phyloP scores from a whole-genome alignment of 2,113 vertebrate genomes.

The Channa argus region DNA sequence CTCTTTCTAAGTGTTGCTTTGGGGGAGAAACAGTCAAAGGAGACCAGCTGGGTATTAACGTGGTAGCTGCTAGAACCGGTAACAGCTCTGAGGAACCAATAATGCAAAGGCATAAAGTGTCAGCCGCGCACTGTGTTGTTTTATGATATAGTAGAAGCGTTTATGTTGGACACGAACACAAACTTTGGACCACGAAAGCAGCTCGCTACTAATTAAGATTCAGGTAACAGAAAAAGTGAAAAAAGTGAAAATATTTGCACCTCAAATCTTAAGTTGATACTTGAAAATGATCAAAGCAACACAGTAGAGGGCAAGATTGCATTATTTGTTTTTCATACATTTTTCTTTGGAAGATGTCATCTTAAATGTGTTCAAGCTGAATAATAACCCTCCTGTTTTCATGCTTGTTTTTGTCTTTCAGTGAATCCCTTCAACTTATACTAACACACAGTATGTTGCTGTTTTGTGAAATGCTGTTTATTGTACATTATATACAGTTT shows the following conservation, averaged over 20 bases:
- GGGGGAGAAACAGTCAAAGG: neutral
- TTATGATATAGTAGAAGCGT: conserved; percentile 3
- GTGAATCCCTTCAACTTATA: conserved; percentile 40
- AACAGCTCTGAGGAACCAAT: conserved; percentile 1
- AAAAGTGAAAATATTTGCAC: conserved; percentile 23
- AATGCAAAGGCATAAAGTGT: neutral
- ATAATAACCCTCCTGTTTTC: conserved; percentile 48
- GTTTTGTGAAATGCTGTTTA: conserved; percentile 5
- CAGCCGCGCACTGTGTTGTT: conserved; percentile 15
- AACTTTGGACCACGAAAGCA: conserved; percentile 21
- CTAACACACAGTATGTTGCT: conserved; percentile 11
- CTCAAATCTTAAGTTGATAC: conserved; percentile 56
- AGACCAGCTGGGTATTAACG: conserved; percentile 23
- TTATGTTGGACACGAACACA: neutral
- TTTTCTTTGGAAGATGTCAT: conserved; percentile 41
- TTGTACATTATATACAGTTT: neutral
- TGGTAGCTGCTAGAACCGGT: neutral
- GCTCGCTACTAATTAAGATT: neutral
- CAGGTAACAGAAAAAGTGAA: conserved; percentile 24
- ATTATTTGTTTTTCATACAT: conserved; percentile 14
- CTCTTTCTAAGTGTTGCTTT: conserved; percentile 7
- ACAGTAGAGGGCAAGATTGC: conserved; percentile 36
- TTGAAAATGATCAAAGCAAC: conserved; percentile 75
- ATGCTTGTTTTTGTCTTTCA: conserved; percentile 53
- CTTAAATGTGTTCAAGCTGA: conserved; percentile 23